A percentile compares a stretch with the other conserved stretches of the same genome.
Evolutionary conservation across 2,797 vertebrate species (phyloP).

Genomic region (Luscinia luscinia): DNA sequence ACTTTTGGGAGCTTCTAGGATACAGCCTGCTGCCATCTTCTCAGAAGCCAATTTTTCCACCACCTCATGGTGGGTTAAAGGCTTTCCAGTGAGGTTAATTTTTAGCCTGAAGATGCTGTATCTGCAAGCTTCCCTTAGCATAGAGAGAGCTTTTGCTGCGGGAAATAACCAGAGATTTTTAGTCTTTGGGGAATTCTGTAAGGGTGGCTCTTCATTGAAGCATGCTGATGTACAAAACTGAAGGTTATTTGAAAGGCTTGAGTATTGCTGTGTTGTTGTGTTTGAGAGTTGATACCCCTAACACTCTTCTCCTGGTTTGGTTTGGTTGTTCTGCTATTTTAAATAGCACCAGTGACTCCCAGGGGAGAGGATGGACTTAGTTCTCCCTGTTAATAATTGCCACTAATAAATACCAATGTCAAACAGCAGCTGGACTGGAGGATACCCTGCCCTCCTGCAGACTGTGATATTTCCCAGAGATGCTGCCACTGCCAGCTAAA

Average conservation of each 20-base stretch:
- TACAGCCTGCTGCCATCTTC: neutral
- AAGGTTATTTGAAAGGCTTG: neutral
- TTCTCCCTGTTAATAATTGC: neutral
- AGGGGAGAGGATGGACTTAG: neutral
- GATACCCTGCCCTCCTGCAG: neutral
- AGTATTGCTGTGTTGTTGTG: neutral
- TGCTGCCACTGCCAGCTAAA: neutral
- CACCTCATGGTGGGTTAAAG: neutral
- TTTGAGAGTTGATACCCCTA: neutral
- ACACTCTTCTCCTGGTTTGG: neutral
- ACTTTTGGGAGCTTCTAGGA: neutral
- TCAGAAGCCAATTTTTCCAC: neutral
- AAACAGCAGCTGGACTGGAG: neutral
- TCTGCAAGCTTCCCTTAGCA: neutral
- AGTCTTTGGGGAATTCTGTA: neutral
- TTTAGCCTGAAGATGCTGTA: neutral
- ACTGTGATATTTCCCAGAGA: neutral
- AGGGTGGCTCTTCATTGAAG: neutral
- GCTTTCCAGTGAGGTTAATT: neutral
- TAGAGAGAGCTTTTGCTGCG: neutral
- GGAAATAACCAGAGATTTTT: neutral
- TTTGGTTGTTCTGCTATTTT: conserved; percentile 1
- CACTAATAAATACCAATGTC: neutral
- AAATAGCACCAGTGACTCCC: neutral
- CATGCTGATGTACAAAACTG: fast-evolving